phyloP scores from a whole-genome alignment of 2,797 vertebrate species.

The Channallabes apus region DNA sequence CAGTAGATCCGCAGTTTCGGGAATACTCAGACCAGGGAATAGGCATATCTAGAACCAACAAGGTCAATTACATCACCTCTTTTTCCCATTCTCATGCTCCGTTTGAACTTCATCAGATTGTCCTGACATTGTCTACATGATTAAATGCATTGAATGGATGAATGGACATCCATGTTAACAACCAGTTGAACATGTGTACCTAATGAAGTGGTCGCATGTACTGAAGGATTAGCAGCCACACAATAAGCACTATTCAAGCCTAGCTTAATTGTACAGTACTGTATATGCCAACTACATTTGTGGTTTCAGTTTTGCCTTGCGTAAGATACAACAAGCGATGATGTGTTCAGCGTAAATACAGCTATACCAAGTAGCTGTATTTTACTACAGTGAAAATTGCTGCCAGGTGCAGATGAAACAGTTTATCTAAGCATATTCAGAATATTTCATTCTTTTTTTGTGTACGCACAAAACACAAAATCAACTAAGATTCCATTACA shows the following conservation, averaged over 20 bases:
- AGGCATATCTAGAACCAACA: too few species aligned
- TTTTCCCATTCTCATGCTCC: too few species aligned
- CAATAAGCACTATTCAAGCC: not conserved
- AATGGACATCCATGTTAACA: not conserved
- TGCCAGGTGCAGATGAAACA: not conserved
- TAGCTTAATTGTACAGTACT: not conserved
- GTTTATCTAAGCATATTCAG: too few species aligned
- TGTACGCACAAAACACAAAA: too few species aligned
- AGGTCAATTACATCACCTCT: too few species aligned
- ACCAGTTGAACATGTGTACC: not conserved
- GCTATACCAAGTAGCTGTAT: too few species aligned
- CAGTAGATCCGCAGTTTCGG: too few species aligned
- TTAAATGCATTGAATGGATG: too few species aligned
- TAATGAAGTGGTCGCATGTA: not conserved
- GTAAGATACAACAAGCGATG: not conserved
- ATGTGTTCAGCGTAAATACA: not conserved
- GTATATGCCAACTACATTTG: not conserved
- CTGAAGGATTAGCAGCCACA: not conserved
- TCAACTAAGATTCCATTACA: too few species aligned
- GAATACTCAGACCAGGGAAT: too few species aligned
- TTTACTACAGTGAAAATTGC: not conserved
- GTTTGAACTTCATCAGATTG: too few species aligned
- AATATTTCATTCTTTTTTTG: too few species aligned
- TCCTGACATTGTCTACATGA: not conserved
- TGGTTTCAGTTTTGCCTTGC: not conserved